These are phyloP conservation scores for Mugil cephalus DNA, from an alignment of 2,113 vertebrate genomes.

Conservation along the genomic window DNA sequence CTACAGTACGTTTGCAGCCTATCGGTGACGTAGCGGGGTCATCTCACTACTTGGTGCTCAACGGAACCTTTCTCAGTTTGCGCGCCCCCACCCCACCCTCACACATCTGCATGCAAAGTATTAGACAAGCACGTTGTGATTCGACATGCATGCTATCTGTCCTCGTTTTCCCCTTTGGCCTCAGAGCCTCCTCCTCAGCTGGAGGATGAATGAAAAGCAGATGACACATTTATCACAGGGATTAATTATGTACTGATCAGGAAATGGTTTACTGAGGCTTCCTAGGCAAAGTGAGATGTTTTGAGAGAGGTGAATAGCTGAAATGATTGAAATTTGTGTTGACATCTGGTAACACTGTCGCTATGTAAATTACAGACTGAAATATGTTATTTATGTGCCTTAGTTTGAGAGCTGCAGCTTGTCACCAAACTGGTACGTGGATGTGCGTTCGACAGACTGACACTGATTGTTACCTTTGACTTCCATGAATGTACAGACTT, in stretches of 20 bases:
- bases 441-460: background rate
- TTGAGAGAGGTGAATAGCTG: background rate
- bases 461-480: background rate
- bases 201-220: background rate
- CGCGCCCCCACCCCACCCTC: background rate
- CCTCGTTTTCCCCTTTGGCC: background rate
- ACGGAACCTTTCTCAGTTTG: background rate
- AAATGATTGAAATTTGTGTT: conserved; percentile 12
- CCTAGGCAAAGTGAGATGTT: background rate
- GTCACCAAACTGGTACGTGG: conserved; percentile 24
- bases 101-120: background rate
- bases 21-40: background rate
- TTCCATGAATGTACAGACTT: background rate
- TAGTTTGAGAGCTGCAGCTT: background rate
- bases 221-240: background rate
- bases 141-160: background rate
- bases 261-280: background rate
- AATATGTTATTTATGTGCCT: background rate
- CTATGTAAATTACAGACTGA: background rate
- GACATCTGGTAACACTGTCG: background rate
- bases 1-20: conserved; percentile 84
- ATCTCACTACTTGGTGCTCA: background rate
- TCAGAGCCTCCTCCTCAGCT: background rate
- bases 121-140: background rate
- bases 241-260: background rate